Evolutionary conservation across 2,113 vertebrate species (phyloP), one percentile per base, ranked within the genome.

Genomic region (Forbesichthys agassizii): DNA sequence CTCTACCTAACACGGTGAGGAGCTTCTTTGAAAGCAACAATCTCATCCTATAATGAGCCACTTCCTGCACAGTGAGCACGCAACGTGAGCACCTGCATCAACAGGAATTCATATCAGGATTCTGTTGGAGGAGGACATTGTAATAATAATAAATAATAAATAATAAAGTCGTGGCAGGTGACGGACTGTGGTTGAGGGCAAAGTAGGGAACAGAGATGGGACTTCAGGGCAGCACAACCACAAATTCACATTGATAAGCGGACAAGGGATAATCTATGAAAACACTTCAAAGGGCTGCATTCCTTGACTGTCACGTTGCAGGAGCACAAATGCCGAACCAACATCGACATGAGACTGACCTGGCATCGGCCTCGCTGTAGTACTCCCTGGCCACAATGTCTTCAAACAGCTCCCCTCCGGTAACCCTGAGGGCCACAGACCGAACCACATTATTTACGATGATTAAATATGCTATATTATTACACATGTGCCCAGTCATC

Each of bases 341-440:
- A 54, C 13, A 54, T 54, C 12, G 13, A 6, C n/a, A n/a, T 8
- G 52, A n/a, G 13, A 93, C 95, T 92, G 88, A 97, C 95, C 95
- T 97, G 92, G 95, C 95, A 79, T 97, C 95, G 47, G 95, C 95
- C 91, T 97, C 95, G 69, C 95, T 97, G 76, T 97, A 97, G 89
- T 97, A 97, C 78, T 97, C 95, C 81, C 95, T 91, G 81, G 95
- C 95, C 73, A 97, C 95, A 57, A 97, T 97, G 78, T 97, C 95
- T 87, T 97, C 95, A 86, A 97, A 97, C 77, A 96, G 74, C 93
- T 97, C 95, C 10, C 95, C 95, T 58, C 95, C 95, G 2, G 95
- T 97, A 55, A 96, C 95, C 90, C 95, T 96, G 90, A 63, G 8
- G 73, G 75, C 27, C 69, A 81, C 66, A 66, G 33, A 20, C 11